Evolutionary conservation across 1,140 invertebrate genomes (phyloP).

Genomic region (Bombus consobrinus): DNA sequence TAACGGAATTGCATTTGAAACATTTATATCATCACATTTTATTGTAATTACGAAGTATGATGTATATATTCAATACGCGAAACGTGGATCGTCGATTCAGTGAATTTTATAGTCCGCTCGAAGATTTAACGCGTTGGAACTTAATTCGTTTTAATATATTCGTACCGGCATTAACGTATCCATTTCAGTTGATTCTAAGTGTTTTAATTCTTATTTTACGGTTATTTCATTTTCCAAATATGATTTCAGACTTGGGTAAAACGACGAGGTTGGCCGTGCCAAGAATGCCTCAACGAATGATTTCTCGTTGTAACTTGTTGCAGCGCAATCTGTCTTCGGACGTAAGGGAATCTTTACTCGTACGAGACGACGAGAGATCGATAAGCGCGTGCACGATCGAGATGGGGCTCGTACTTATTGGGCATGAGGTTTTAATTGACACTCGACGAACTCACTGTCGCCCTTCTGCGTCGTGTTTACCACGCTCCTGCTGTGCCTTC

Average conservation of each 20-base stretch:
- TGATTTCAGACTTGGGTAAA: no score
- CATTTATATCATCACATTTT: not conserved
- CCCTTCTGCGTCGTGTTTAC: not conserved
- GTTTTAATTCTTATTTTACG: not conserved
- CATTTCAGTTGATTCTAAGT: not conserved
- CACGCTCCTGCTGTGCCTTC: not conserved
- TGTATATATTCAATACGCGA: not conserved
- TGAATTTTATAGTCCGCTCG: not conserved
- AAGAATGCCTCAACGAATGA: conserved; percentile 1
- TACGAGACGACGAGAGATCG: not conserved
- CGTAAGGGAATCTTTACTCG: not conserved
- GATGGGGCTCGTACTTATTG: conserved; percentile 19
- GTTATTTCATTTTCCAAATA: not conserved
- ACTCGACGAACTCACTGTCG: conserved; percentile 25
- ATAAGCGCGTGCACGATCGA: conserved; percentile 26
- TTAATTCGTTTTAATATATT: not conserved
- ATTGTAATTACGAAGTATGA: not conserved
- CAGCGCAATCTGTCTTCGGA: not conserved
- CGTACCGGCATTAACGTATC: not conserved
- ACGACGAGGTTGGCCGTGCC: not conserved
- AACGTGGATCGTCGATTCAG: not conserved
- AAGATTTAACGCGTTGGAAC: not conserved
- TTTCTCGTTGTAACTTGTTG: conserved; percentile 1
- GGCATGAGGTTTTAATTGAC: conserved; percentile 48
- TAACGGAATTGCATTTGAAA: not conserved